Base-by-base conservation (phyloP, 35 echinoderm and acorn worm genomes). In the Apostichopus parvimensis region DNA sequence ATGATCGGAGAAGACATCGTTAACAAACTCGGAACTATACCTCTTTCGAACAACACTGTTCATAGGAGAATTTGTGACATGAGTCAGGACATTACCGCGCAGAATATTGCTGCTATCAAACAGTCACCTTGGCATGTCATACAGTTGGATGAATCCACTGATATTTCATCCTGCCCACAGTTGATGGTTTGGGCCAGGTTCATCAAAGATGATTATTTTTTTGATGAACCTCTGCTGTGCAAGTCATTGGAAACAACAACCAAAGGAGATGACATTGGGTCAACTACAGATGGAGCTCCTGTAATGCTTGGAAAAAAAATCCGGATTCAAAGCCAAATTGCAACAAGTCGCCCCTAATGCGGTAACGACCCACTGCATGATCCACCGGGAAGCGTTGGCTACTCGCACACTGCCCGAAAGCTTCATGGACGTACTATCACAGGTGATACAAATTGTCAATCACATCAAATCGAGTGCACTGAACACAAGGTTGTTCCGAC, bases 11-110 rank as follows among this genome's bases (percentile, higher is more conserved):
- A 78, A 78, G 77, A 78, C 77, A 78, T 78, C 2, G 77, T 78
- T 78, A 78, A 17, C 15, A 78, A 10, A 78, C 77, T 78, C 77
- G 77, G 77, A 78, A 78, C 15, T 17, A 78, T 78, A 78, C 77
- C 77, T 78, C 77, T 78, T 17, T 78, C 77, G 77, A 78, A 78
- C 8, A 78, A 78, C 77, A 78, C 77, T 78, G 77, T 78, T 78
- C 77, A 78, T 24, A 8, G 2, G 8, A 78, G 77, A 78, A 78
- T 78, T 78, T 78, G 77, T 78, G 77, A 78, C 77, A 78, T 78
- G 77, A 78, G 77, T 78, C 1, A 78, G 8, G 15, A 78, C 77
- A 78, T 78, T 78, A 78, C 77, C 77, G 5, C 77, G 17, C 77
- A 78, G 77, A 78, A 78, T 78, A 78, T 78, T 78, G 15, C 77